A percentile compares a stretch with the other conserved stretches of the same genome.
Conservation (phyloP, 2,797 vertebrate genomes). For the Oceanodroma leucorhoa region DNA sequence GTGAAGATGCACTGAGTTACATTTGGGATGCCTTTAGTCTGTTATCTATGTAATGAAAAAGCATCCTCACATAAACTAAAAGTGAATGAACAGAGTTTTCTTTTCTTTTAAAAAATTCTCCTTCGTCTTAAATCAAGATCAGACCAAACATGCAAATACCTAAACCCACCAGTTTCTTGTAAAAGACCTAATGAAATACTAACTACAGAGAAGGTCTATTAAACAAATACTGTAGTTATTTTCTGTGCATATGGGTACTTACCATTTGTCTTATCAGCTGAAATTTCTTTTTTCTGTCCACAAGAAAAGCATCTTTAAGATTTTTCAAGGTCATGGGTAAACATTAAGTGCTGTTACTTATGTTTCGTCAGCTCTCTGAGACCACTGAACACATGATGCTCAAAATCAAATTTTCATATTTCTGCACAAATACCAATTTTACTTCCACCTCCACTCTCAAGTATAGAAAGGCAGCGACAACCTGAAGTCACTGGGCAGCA, state of each 20-base stretch:
- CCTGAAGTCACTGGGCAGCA: neutral
- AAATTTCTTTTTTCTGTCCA: neutral
- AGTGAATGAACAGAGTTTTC: neutral
- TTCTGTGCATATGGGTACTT: neutral
- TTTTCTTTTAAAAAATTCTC: neutral
- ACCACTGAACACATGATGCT: neutral
- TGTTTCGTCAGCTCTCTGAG: neutral
- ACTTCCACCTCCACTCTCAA: neutral
- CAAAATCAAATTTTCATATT: neutral
- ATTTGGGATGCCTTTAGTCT: neutral
- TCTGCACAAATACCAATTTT: neutral
- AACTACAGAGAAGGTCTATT: neutral
- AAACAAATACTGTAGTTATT: neutral
- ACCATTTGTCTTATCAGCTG: neutral
- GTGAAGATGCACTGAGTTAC: neutral
- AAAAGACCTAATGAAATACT: neutral
- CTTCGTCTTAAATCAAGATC: neutral
- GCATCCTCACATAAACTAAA: neutral
- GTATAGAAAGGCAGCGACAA: neutral
- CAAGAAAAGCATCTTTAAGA: neutral
- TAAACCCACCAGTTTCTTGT: neutral
- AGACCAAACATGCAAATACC: neutral
- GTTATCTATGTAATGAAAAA: neutral
- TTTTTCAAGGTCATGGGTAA: neutral
- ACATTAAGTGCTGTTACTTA: neutral